A percentile compares a stretch with the other conserved stretches of the same genome.
These are phyloP conservation scores for Donacobius atricapilla DNA, from an alignment of 2,113 vertebrate species.

Conservation along the genomic window DNA sequence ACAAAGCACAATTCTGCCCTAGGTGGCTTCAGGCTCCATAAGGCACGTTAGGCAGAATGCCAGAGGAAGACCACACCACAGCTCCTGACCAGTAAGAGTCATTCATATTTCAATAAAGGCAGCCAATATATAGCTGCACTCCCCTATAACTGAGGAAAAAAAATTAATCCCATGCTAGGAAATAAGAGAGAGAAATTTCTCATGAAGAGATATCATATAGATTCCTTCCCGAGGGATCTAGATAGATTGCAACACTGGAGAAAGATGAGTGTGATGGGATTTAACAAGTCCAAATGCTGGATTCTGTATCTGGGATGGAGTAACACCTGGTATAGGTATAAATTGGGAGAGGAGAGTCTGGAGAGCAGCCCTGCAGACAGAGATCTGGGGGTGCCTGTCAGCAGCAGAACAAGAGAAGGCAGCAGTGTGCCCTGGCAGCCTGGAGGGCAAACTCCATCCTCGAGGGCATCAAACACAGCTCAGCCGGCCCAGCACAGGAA, in stretches of 20 bases:
- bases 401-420: background rate
- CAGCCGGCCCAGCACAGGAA: background rate
- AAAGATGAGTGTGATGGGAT: background rate
- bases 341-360: background rate
- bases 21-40: background rate
- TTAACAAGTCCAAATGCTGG: background rate
- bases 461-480: background rate
- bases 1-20: background rate
- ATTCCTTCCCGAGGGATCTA: background rate
- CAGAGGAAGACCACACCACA: background rate
- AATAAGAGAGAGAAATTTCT: background rate
- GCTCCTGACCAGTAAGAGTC: background rate
- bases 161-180: background rate
- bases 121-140: accelerated
- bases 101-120: background rate
- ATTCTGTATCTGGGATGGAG: background rate
- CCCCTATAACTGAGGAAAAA: background rate
- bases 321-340: too few species aligned
- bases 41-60: background rate
- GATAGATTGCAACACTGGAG: background rate
- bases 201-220: background rate
- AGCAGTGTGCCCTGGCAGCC: background rate
- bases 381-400: background rate
- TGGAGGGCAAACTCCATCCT: background rate
- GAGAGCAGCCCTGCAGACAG: background rate